Evolutionary conservation across 2,888 invertebrate genomes (phyloP), one percentile per base, ranked within the genome.

Genomic region (Chirona hameri): DNA sequence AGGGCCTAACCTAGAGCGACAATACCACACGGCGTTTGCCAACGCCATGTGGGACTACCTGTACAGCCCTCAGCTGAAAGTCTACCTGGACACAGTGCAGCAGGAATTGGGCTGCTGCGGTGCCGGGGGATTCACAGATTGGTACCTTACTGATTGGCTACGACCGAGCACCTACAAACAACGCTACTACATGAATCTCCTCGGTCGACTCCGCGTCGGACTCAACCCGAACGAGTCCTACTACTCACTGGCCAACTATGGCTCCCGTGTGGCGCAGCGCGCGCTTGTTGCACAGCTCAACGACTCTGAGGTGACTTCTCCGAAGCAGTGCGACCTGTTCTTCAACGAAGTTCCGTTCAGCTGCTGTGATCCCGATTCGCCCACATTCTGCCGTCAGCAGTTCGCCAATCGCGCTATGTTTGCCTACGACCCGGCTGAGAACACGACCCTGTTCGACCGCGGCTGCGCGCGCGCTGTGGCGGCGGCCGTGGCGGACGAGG

Each of bases 271-370:
- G 52, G 52, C 79, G 14, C 79, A 79, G 52, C 48, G 52, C 27
- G 27, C n/a, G 12, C 79, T 79, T 15, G 79, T 52, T 4, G 14
- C 52, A 24, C 79, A 27, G 27, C 48, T 79, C 12, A 52, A 12
- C n/a, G 5, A 52, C n/a, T 9, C 2, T 14, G 52, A 79, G 79
- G 12, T 24, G n/a, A 52, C 79, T 4, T 0, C 27, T n/a, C 27
- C 24, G 14, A 79, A 27, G 14, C 27, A n/a, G 27, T 15, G 15
- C 27, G 48, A 29, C 12, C 79, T 79, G 12, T 52, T 52, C 79
- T 48, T 79, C 79, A 52, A 79, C 52, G 79, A 79, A n/a, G 48
- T 79, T 48, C 79, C 79, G 12, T 79, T 79, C 52, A 79, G 79
- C 52, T 79, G 79, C 52, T 79, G 79, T 18, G 29, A 79, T 27